These are phyloP conservation scores for Acronicta psi DNA, from an alignment of 2,888 invertebrate species.

Conservation along the genomic window DNA sequence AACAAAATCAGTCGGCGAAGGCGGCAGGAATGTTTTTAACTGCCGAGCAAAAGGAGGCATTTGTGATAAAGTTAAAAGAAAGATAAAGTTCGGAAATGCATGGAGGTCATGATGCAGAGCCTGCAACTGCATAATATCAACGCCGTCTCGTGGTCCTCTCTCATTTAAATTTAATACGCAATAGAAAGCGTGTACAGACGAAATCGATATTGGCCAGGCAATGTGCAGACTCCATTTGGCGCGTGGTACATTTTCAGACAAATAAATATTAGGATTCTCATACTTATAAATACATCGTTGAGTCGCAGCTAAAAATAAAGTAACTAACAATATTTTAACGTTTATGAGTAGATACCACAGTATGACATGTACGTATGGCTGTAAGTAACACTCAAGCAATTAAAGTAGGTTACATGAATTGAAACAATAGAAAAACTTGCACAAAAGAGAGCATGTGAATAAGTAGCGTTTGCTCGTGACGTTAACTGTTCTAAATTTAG, in stretches of 20 bases:
- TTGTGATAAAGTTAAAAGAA: slow-evolving; percentile 14
- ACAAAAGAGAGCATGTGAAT: slow-evolving; percentile 50
- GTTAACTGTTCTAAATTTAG: slow-evolving; percentile 69
- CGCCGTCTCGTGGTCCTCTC: slow-evolving; percentile 24
- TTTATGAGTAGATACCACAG: no score
- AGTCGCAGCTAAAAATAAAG: not conserved
- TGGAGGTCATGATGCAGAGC: slow-evolving; percentile 35
- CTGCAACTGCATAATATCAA: slow-evolving; percentile 36
- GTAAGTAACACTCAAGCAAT: slow-evolving; percentile 5
- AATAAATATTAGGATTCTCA: not conserved
- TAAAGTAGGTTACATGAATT: slow-evolving; percentile 30
- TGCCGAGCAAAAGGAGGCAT: slow-evolving; percentile 34
- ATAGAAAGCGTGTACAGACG: slow-evolving; percentile 42
- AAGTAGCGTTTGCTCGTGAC: slow-evolving; percentile 60
- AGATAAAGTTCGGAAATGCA: slow-evolving; percentile 43
- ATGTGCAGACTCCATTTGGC: slow-evolving; percentile 13
- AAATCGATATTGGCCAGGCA: slow-evolving; percentile 43
- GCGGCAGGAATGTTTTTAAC: slow-evolving; percentile 41
- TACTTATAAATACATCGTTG: no score
- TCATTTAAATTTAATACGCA: slow-evolving; percentile 49
- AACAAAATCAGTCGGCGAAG: slow-evolving; percentile 28
- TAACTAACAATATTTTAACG: not conserved
- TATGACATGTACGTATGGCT: not conserved
- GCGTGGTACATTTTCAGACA: slow-evolving; percentile 24
- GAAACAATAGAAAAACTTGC: slow-evolving; percentile 43